phyloP scores from a whole-genome alignment of 2,113 vertebrate species.

The Columbina picui region DNA sequence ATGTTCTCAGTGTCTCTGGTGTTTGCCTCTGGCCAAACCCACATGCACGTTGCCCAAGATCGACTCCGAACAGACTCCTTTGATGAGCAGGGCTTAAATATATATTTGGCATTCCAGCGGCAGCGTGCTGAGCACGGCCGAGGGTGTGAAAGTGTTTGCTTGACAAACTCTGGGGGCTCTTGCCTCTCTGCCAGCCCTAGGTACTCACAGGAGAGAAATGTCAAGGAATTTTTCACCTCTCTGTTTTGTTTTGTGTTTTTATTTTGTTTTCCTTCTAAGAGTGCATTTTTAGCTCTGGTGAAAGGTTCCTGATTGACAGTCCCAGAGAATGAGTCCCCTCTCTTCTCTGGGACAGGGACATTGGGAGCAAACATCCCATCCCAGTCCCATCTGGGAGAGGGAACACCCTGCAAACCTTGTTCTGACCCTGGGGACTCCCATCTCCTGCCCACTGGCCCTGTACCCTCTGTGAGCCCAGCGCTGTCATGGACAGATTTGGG shows the following conservation, averaged over 20 bases:
- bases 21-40: slow-evolving; percentile 65
- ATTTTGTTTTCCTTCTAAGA: slow-evolving; percentile 68
- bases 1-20: slow-evolving; percentile 50
- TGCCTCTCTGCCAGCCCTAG: slow-evolving; percentile 53
- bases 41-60: slow-evolving; percentile 69
- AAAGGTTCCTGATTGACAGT: slow-evolving; percentile 41
- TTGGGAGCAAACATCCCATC: background rate
- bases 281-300: slow-evolving; percentile 65
- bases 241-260: slow-evolving; percentile 76
- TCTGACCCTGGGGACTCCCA: background rate
- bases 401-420: background rate
- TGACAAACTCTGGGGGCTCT: slow-evolving; percentile 74
- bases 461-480: background rate
- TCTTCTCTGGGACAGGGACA: background rate
- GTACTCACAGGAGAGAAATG: slow-evolving; percentile 69
- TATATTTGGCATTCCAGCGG: slow-evolving; percentile 70
- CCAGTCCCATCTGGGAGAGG: background rate
- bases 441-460: background rate
- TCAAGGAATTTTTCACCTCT: slow-evolving; percentile 76
- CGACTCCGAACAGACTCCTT: slow-evolving; percentile 64
- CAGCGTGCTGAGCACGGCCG: slow-evolving; percentile 27
- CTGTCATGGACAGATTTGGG: background rate
- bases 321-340: slow-evolving; percentile 27
- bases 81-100: slow-evolving; percentile 71
- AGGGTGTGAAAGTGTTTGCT: slow-evolving; percentile 77